These are phyloP conservation scores for Nomada fabriciana DNA, from an alignment of 2,888 invertebrate genomes.

Conservation along the genomic window DNA sequence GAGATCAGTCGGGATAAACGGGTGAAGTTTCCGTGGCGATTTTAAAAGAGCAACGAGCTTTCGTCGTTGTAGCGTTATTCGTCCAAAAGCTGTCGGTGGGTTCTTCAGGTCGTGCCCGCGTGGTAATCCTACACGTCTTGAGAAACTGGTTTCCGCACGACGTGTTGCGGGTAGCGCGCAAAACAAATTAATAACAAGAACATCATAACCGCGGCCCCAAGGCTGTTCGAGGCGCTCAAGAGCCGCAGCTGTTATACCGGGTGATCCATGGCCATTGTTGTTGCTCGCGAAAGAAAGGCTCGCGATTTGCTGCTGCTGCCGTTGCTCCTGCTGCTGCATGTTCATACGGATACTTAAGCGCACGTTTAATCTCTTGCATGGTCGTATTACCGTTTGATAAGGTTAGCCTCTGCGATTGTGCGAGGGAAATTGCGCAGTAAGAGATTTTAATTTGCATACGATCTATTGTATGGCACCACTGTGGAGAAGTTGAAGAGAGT, in stretches of 20 bases:
- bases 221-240: conserved; percentile 67
- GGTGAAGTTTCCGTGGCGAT: conserved; percentile 41
- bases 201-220: conserved; percentile 73
- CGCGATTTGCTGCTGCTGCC: conserved; percentile 12
- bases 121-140: conserved; percentile 75
- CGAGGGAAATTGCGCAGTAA: conserved; percentile 2
- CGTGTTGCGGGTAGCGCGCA: conserved; percentile 75
- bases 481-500: no score
- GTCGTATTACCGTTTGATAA: conserved; percentile 64
- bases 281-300: conserved; percentile 36
- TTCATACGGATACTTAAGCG: conserved; percentile 16
- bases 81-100: conserved; percentile 72
- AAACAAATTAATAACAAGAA: conserved; percentile 81
- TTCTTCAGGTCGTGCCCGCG: conserved; percentile 64
- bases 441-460: neutral
- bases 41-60: conserved; percentile 64
- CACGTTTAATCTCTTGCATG: conserved; percentile 56
- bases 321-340: neutral
- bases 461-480: neutral
- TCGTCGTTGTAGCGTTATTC: conserved; percentile 67
- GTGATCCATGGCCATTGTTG: conserved; percentile 66
- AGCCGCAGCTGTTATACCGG: conserved; percentile 69
- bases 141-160: conserved; percentile 78
- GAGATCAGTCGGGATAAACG: conserved; percentile 65
- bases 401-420: conserved; percentile 4